Evolutionary conservation across 2,113 vertebrate species (phyloP).

Genomic region (Accipiter virgatus): DNA sequence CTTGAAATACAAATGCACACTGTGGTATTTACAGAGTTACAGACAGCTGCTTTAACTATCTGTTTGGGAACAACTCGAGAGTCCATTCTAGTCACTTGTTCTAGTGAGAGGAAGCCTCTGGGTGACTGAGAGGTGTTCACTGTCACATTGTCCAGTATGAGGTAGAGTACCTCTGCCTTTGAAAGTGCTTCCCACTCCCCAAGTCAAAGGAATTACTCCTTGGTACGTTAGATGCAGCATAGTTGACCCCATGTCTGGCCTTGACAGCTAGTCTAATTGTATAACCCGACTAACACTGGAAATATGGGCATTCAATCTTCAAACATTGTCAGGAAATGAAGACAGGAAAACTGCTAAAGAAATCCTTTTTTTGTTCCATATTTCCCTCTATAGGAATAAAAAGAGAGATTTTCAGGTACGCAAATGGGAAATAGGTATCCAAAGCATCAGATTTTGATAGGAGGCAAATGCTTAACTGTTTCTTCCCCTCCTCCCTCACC

Average conservation of each 20-base stretch:
- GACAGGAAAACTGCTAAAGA: background rate
- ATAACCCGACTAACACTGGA: background rate
- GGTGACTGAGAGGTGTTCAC: background rate
- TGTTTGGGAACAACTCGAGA: background rate
- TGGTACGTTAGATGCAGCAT: background rate
- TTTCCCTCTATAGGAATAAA: background rate
- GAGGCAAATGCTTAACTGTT: background rate
- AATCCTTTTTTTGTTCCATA: background rate
- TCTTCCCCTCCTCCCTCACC: background rate
- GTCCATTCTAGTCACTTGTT: background rate
- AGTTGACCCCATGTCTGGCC: background rate
- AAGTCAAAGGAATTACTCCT: background rate
- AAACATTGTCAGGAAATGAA: background rate
- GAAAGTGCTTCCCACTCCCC: background rate
- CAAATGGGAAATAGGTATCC: background rate
- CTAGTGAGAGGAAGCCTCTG: background rate
- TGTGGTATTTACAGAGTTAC: background rate
- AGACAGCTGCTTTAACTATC: background rate
- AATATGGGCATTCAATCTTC: background rate
- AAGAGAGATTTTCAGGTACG: background rate
- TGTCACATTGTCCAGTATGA: background rate
- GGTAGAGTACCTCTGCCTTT: background rate
- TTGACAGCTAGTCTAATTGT: background rate
- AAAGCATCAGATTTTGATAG: background rate
- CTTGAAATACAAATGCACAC: background rate